Conservation (phyloP, 2,888 invertebrate species). For the Chalcis sispes region DNA sequence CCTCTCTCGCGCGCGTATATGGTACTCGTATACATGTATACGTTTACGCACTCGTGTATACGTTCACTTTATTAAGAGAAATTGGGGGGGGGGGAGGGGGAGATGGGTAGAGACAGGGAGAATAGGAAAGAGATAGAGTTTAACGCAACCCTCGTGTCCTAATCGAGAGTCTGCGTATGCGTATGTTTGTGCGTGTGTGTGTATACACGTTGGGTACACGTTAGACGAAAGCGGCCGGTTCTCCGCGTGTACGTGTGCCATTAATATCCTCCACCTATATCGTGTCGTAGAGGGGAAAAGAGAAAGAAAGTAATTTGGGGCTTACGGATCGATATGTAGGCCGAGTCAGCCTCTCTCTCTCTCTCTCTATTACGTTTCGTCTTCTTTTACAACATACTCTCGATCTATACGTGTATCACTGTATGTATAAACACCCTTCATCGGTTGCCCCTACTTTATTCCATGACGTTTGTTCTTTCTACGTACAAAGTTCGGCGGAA, state of each 20-base stretch:
- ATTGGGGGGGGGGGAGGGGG: conserved; percentile 3
- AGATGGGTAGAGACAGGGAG: background rate
- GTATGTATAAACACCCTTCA: background rate
- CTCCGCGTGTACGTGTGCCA: background rate
- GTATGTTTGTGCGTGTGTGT: background rate
- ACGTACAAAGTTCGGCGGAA: too few species aligned
- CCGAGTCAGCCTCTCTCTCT: conserved; percentile 19
- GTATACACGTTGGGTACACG: background rate
- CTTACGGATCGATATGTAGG: conserved; percentile 43
- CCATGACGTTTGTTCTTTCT: too few species aligned
- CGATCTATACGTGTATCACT: too few species aligned
- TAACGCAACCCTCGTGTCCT: conserved; percentile 7
- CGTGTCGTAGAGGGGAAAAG: too few species aligned
- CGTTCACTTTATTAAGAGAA: conserved; percentile 16
- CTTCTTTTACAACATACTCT: too few species aligned
- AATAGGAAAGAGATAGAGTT: conserved; percentile 4
- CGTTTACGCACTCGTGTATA: background rate
- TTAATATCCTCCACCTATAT: too few species aligned
- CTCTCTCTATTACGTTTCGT: too few species aligned
- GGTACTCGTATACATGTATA: background rate
- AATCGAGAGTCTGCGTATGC: background rate
- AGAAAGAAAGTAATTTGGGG: conserved; percentile 4
- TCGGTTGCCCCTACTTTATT: background rate
- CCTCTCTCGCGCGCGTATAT: conserved; percentile 62
- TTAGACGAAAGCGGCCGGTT: background rate